Evolutionary conservation across 2,888 invertebrate species (phyloP), one percentile per base, ranked within the genome.

Genomic region (Hirtodrosophila cameraria): DNA sequence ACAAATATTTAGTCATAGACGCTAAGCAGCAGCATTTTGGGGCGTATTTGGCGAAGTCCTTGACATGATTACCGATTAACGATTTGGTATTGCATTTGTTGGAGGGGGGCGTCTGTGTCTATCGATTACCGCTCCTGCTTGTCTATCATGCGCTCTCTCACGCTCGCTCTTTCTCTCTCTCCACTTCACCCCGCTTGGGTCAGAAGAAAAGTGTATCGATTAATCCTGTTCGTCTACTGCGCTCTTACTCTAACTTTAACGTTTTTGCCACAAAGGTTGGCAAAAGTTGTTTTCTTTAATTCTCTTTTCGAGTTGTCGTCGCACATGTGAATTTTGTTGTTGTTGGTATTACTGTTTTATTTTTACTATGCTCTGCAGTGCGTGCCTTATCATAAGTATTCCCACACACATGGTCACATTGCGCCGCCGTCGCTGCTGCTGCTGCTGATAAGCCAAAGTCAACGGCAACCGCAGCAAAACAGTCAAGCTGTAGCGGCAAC

Each of bases 1-100:
- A 65, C 63, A 67, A 79, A 79, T 79, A 79, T 75, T 66, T 69
- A 66, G 74, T 45, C 46, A 64, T 50, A 58, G 52, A 27, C 50
- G 46, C 31, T 43, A 35, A 50, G 31, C 5, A 20, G 43, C 33
- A 15, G 16, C 31, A 31, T n/a, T n/a, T n/a, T n/a, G n/a, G n/a
- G n/a, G n/a, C n/a, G n/a, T n/a, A 28, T 15, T 35, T 13, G 18
- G 2, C 25, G 46, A n/a, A 35, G 72, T 71, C 71, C 71, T 71
- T 71, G 71, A 71, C 71, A 72, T 41, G 41, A 36, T 72, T 71
- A 39, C n/a, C 46, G 38, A 50, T 67, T 42, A 52, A 31, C 43
- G 65, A 57, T 60, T 45, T 28, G 59, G 15, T 35, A 59, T 46
- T 54, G 53, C 42, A 30, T n/a, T 25, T n/a, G n/a, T n/a, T n/a